A percentile compares a stretch with the other conserved stretches of the same genome.
Evolutionary conservation across 1,140 invertebrate genomes (phyloP).

Genomic region (Drosophila parabipectinata): DNA sequence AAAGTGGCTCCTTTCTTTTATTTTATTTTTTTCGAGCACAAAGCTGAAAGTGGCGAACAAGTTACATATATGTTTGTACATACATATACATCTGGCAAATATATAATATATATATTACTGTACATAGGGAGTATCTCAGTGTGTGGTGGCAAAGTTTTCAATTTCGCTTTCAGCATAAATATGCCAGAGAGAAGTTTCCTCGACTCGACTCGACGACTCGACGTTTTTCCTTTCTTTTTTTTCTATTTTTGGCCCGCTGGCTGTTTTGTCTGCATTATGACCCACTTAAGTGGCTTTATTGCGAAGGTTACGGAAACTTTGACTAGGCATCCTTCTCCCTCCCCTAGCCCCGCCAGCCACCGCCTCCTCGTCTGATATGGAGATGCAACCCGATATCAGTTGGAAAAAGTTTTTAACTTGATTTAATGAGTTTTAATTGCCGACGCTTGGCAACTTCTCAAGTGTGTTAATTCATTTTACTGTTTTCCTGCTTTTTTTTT

Average conservation of each 20-base stretch:
- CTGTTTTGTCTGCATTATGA: constrained; percentile 71
- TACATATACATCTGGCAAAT: constrained; percentile 30
- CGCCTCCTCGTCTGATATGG: constrained; percentile 21
- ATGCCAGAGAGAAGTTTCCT: constrained; percentile 57
- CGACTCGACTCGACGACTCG: constrained; percentile 5
- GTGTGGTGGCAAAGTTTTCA: constrained; percentile 74
- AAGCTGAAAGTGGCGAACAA: constrained; percentile 4
- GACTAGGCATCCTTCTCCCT: constrained; percentile 16
- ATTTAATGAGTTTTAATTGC: constrained; percentile 81
- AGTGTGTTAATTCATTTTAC: constrained; percentile 68
- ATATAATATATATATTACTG: constrained; percentile 15
- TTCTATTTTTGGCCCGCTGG: constrained; percentile 27
- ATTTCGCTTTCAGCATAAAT: constrained; percentile 82
- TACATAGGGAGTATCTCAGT: constrained; percentile 15
- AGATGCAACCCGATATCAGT: constrained; percentile 30
- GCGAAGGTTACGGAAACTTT: constrained; percentile 79
- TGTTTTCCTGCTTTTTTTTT: constrained; percentile 30
- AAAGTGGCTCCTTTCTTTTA: constrained; percentile 58
- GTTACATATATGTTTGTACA: constrained; percentile 5
- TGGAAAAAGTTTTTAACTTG: constrained; percentile 75
- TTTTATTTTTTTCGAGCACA: constrained; percentile 28
- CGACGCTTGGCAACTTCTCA: constrained; percentile 69
- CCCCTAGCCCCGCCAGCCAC: background rate
- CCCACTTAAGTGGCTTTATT: constrained; percentile 83
- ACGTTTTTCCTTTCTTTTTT: background rate